Evolutionary conservation across 1,140 invertebrate species (phyloP), one percentile per base, ranked within the genome.

Genomic region (Oreohelix idahoensis): DNA sequence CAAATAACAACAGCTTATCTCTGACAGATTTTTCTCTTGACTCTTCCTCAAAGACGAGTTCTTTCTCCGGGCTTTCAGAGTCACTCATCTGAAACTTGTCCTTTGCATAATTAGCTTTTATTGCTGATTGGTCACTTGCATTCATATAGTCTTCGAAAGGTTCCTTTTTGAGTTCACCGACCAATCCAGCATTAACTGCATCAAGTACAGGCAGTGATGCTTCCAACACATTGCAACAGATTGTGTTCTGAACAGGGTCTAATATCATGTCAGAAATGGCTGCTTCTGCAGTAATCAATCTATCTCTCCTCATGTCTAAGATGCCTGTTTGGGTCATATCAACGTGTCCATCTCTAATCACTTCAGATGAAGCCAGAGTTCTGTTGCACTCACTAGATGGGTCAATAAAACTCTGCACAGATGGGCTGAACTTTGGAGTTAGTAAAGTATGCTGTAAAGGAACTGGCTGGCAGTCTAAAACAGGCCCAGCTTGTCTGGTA

Each of bases 241-340:
- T 78, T 74, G 69, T 85, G 53, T 81, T 81, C n/a, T 71, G 82
- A 26, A 53, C 53, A 74, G 85, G 82, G 69, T 89, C 89, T n/a
- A 90, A 17, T 29, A 87, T 82, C 53, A 90, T 90, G 73, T 89
- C 86, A 73, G 86, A 83, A 42, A 97, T 96, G 1, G 96, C 95
- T 93, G 97, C 96, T 86, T 97, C 95, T n/a, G 97, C 90, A 26
- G 96, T 96, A 2, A 97, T 95, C 89, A 95, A 94, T 81, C 95
- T 94, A 36, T 95, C 95, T 0, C 94, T 96, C 70, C 94, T 94
- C 35, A 79, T 0, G 93, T 97, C 96, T 29, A 94, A 94, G 0
- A 85, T 70, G 70, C 83, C 84, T n/a, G 79, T 32, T n/a, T 78
- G 78, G 8, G 42, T 78, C 1, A 35, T 38, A 39, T 84, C 87